These are phyloP conservation scores for Bagarius yarrelli DNA, from an alignment of 2,113 vertebrate genomes.

Conservation along the genomic window DNA sequence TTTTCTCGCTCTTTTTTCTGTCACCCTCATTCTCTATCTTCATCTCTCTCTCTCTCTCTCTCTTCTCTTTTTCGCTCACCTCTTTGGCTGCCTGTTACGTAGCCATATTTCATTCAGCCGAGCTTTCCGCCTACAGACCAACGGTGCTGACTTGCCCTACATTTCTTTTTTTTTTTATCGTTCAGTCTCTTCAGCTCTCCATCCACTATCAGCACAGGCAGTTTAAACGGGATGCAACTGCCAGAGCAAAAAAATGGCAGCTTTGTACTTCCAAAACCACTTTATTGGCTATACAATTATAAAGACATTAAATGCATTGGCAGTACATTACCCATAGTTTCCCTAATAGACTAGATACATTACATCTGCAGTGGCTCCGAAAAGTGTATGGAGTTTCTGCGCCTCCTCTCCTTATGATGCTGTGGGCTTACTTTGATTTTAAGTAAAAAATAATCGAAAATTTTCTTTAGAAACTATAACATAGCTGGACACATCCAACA, in stretches of 20 bases:
- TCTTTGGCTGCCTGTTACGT: neutral
- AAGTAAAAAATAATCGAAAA: neutral
- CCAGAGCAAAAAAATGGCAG: neutral
- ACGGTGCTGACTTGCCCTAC: slow-evolving; percentile 1
- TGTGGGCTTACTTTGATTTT: neutral
- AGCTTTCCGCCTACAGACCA: slow-evolving; percentile 22
- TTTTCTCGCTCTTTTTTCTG: neutral
- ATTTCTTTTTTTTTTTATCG: neutral
- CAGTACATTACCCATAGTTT: neutral
- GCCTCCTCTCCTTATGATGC: neutral
- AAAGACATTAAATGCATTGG: neutral
- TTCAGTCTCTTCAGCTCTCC: neutral
- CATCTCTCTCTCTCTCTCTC: neutral
- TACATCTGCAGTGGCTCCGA: neutral
- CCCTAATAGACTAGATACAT: neutral
- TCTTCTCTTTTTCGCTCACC: neutral
- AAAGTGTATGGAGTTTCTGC: neutral
- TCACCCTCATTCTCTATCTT: neutral
- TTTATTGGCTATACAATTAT: neutral
- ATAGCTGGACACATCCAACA: neutral
- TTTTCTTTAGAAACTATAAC: neutral
- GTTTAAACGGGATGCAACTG: neutral
- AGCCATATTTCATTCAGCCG: slow-evolving; percentile 19
- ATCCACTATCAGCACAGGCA: neutral
- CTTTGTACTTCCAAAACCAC: neutral